These are phyloP conservation scores for Parazoanthus atlanticus DNA, from an alignment of 92 coral and sea anemone species.

Conservation along the genomic window DNA sequence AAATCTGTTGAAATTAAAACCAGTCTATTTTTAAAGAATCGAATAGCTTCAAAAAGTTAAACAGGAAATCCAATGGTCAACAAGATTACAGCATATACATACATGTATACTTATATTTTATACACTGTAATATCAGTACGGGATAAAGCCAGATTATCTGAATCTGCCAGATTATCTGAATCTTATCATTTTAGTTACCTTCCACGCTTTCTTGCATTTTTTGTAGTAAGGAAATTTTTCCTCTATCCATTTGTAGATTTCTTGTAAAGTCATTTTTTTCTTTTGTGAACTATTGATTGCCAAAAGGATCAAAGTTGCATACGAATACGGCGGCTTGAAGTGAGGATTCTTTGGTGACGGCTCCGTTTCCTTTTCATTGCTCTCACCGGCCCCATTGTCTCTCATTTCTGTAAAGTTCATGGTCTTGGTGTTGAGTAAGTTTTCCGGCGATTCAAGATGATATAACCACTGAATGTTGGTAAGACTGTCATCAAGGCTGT, in stretches of 20 bases:
- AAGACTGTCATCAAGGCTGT: constrained; percentile 90
- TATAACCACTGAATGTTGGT: constrained; percentile 98
- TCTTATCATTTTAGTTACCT: constrained; percentile 54
- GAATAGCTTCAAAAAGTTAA: too few relatives aligned
- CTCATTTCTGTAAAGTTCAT: constrained; percentile 4
- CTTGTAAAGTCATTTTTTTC: constrained; percentile 94
- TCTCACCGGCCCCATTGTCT: constrained; percentile 2
- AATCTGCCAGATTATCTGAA: too few relatives aligned
- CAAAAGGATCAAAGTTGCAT: constrained; percentile 92
- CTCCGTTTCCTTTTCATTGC: constrained; percentile 8
- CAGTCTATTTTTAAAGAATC: too few relatives aligned
- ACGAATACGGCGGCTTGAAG: constrained; percentile 92
- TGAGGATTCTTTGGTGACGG: constrained; percentile 74
- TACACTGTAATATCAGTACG: too few relatives aligned
- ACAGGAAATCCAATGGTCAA: too few relatives aligned
- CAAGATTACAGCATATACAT: too few relatives aligned
- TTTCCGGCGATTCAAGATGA: constrained; percentile 82
- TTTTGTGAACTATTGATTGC: constrained; percentile 94
- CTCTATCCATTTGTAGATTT: constrained; percentile 94
- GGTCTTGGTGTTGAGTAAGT: constrained; percentile 37
- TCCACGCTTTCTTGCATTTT: constrained; percentile 98
- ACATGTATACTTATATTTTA: too few relatives aligned
- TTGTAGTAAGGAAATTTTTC: constrained; percentile 84
- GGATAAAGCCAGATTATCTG: too few relatives aligned
- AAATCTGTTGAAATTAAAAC: too few relatives aligned